These are phyloP conservation scores for Drosophila greeni DNA, from an alignment of 2,888 invertebrate genomes.

Conservation along the genomic window DNA sequence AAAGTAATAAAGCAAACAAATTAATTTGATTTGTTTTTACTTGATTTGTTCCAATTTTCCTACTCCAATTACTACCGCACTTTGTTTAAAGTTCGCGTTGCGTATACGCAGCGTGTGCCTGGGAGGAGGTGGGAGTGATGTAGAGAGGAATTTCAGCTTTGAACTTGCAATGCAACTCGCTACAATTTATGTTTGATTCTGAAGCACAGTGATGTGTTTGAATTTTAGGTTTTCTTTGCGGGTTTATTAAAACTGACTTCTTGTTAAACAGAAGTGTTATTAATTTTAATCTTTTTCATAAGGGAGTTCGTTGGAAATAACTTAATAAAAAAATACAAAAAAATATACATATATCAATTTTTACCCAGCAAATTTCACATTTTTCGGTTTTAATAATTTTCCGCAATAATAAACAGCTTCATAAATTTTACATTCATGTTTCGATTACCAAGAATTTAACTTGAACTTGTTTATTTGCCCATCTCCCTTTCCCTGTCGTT, in stretches of 20 bases:
- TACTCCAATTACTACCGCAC: slow-evolving; percentile 7
- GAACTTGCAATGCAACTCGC: neutral
- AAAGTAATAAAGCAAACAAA: slow-evolving; percentile 65
- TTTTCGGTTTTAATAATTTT: neutral
- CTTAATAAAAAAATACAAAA: neutral
- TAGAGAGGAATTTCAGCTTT: neutral
- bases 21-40: slow-evolving; percentile 57
- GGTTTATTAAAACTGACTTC: neutral
- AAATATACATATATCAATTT: neutral
- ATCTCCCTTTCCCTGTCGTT: neutral
- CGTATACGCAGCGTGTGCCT: slow-evolving; percentile 30
- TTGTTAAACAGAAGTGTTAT: neutral
- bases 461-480: neutral
- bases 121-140: neutral
- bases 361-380: neutral
- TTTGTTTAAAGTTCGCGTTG: slow-evolving; percentile 16
- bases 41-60: slow-evolving; percentile 27
- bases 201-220: neutral
- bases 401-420: neutral
- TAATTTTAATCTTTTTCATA: neutral
- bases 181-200: neutral
- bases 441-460: slow-evolving; percentile 3
- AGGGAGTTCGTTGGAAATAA: neutral
- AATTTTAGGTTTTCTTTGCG: neutral
- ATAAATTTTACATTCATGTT: neutral